Evolutionary conservation across 2,888 invertebrate species (phyloP).

Genomic region (Melieria picta): DNA sequence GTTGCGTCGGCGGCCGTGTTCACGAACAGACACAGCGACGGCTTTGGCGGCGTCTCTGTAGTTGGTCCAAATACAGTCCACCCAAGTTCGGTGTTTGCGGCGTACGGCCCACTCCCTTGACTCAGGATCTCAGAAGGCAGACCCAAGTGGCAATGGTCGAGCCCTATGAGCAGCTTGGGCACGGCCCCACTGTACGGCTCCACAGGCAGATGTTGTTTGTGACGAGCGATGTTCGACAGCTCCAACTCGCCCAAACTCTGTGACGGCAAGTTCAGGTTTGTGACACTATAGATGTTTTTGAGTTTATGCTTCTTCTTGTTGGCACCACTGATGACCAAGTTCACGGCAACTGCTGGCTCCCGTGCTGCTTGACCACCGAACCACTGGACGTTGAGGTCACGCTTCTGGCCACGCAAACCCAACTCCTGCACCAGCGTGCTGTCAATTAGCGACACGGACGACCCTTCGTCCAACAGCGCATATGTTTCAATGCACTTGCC

Average conservation of each 20-base stretch:
- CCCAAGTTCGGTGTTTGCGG: conserved; percentile 33
- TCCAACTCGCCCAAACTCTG: conserved; percentile 29
- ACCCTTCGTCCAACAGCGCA: conserved; percentile 32
- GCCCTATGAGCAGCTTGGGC: conserved; percentile 33
- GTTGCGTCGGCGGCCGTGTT: conserved; percentile 13
- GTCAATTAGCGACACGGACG: conserved; percentile 26
- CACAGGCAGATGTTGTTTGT: conserved; percentile 18
- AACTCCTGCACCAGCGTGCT: conserved; percentile 25
- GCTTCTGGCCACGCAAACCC: conserved; percentile 33
- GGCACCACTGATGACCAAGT: conserved; percentile 27
- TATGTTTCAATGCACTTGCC: conserved; percentile 24
- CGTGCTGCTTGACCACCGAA: conserved; percentile 33
- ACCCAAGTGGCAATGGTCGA: conserved; percentile 37
- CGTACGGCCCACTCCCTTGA: conserved; percentile 23
- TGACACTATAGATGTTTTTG: conserved; percentile 30
- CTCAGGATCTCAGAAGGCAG: conserved; percentile 26
- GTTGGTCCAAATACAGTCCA: conserved; percentile 32
- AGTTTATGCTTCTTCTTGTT: conserved; percentile 9
- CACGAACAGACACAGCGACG: conserved; percentile 14
- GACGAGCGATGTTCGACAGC: not conserved
- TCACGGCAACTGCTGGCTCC: conserved; percentile 23
- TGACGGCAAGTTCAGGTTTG: conserved; percentile 33
- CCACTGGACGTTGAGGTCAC: conserved; percentile 40
- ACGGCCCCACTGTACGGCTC: conserved; percentile 25
- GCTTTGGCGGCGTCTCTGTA: not conserved